Evolutionary conservation across 2,113 vertebrate genomes (phyloP), one percentile per base, ranked within the genome.

Genomic region (Mobula hypostoma): DNA sequence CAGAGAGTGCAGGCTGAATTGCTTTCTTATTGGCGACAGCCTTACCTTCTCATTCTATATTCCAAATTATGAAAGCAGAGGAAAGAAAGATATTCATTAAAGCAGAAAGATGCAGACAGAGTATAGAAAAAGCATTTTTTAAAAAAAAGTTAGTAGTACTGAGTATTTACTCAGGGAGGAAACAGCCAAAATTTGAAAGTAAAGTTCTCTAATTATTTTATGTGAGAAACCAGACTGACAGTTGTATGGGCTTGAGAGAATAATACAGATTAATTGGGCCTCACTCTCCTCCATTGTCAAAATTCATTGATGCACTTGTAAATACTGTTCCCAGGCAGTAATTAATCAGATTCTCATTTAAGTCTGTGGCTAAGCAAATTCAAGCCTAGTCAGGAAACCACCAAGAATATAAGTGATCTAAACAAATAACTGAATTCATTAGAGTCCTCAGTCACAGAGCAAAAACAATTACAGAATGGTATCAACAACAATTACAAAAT

Each of bases 1-100:
- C 27, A 40, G 58, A n/a, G 87, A 68, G 27, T 93, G 48, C 24
- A 93, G 90, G 70, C 32, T 70, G 36, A 93, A 74, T 74, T 11
- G 82, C 40, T 21, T 74, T 24, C 40, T 93, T 5, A 9, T 74
- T 93, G 32, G 32, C 56, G 66, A 87, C 32, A 93, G 36, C 40
- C 91, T 93, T 93, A 93, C 91, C 91, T 93, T 93, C 70, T 93
- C 91, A 93, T 56, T 93, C 91, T 93, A 93, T 74, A 76, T 15
- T 56, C 91, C 91, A 93, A 93, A 56, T 74, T 27, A 74, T 74
- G 91, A 93, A 93, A 93, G 91, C 88, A 92, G 88, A 92, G 88
- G 70, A 92, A 92, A 91, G n/a, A 91, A 91, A 92, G 32, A 6
- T 36, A 92, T 56, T 72, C n/a, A 92, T 92, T 92, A 70, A 92